Base-by-base conservation (phyloP, 2,888 invertebrate genomes). In the Agrotis clavis region DNA sequence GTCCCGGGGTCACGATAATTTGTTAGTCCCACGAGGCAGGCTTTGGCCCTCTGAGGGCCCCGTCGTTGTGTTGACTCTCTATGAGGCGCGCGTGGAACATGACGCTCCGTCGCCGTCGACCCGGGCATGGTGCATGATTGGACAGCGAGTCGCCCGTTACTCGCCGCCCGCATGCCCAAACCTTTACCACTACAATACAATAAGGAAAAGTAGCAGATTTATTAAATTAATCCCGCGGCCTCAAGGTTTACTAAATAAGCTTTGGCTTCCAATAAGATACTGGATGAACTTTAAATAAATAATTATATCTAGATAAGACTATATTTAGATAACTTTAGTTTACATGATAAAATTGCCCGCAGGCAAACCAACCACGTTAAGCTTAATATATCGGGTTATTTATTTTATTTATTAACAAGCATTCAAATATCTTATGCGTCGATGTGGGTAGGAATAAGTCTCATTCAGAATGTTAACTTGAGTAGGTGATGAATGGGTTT, bases 281-380 rank as follows among this genome's bases (percentile, higher is more conserved):
- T n/a, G 7, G 6, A 45, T 51, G 51, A 53, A 53, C 30, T 70
- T 60, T 71, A 51, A 14, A 67, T 48, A 21, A 63, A 60, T 60
- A 41, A 21, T 45, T 48, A 48, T 18, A 68, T 14, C 9, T 19
- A 18, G 16, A 25, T 30, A 19, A 41, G 18, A n/a, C 2, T 6
- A 21, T 5, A 30, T 14, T 18, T 50, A 13, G 13, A 4, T n/a
- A 41, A 4, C 4, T 41, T 7, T 13, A 21, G 47, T 35, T 54
- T 30, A 35, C 16, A 25, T n/a, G 1, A 18, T 45, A 35, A 47
- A 35, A 51, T 59, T 59, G 47, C 57, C 51, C 2, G 21, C 25
- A 64, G 21, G 4, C 2, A 16, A n/a, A 54, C 11, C 16, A 35
- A n/a, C 16, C 9, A 30, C 14, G 2, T n/a, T 41, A 1, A 56